phyloP scores from a whole-genome alignment of 2,888 invertebrate genomes.

The Margaritifera margaritifera region DNA sequence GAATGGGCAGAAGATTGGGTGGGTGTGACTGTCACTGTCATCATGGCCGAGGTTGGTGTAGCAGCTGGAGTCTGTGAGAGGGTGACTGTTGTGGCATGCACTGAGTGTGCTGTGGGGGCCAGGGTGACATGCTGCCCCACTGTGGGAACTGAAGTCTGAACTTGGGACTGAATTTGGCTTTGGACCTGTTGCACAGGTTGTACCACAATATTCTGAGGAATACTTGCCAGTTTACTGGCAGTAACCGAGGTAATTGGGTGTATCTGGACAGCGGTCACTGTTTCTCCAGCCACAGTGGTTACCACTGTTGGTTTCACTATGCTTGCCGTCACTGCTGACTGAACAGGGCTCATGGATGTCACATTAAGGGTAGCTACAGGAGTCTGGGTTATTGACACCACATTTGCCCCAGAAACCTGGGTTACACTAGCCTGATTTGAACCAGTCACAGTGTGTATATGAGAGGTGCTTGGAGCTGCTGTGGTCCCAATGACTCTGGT shows the following conservation, averaged over 20 bases:
- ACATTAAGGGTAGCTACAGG: conserved; percentile 34
- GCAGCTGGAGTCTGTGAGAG: conserved; percentile 32
- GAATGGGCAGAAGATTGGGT: conserved; percentile 31
- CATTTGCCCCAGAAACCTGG: conserved; percentile 23
- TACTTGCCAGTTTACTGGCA: conserved; percentile 36
- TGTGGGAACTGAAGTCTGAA: conserved; percentile 22
- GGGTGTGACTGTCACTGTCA: conserved; percentile 33
- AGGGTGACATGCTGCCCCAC: conserved; percentile 19
- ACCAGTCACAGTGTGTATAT: conserved; percentile 56
- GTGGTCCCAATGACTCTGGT: conserved; percentile 43
- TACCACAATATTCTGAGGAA: conserved; percentile 48
- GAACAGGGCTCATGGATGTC: conserved; percentile 32
- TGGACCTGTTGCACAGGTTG: conserved; percentile 34
- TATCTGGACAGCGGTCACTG: conserved; percentile 41
- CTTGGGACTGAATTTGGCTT: conserved; percentile 5
- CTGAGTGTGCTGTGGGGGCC: conserved; percentile 24
- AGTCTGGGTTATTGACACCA: conserved; percentile 26
- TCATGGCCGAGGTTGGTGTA: conserved; percentile 12
- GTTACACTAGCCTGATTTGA: conserved; percentile 40
- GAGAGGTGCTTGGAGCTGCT: conserved; percentile 44
- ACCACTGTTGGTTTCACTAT: conserved; percentile 48
- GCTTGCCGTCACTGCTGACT: conserved; percentile 31
- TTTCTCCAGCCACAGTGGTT: conserved; percentile 25
- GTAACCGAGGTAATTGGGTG: conserved; percentile 46
- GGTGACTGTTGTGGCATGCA: conserved; percentile 28